A percentile compares a stretch with the other conserved stretches of the same genome.
phyloP scores from a whole-genome alignment of 2,113 vertebrate genomes.

The Ictalurus punctatus region DNA sequence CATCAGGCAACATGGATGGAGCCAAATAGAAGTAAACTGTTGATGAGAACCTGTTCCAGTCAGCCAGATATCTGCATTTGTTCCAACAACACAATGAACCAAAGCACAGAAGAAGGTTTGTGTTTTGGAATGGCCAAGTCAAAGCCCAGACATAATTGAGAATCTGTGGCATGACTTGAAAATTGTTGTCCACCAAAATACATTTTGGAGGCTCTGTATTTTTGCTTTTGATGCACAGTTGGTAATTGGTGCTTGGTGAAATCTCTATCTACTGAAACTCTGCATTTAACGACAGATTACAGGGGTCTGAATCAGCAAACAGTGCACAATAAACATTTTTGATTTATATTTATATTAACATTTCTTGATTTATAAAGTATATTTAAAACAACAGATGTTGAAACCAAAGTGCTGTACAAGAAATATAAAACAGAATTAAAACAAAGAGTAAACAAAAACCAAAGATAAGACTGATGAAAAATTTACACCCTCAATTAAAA shows the following conservation, averaged over 20 bases:
- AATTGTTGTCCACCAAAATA: not conserved
- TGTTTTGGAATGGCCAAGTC: not conserved
- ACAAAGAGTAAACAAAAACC: too few species aligned
- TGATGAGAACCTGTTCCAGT: not conserved
- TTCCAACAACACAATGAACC: not conserved
- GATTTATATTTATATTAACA: too few species aligned
- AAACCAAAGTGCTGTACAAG: too few species aligned
- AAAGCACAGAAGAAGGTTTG: not conserved
- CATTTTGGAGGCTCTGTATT: not conserved
- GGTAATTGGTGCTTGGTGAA: not conserved
- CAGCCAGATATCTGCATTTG: not conserved
- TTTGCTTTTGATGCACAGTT: not conserved
- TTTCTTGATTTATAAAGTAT: too few species aligned
- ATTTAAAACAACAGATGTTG: too few species aligned
- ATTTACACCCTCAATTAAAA: too few species aligned
- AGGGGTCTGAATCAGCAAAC: not conserved
- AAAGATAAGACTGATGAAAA: too few species aligned
- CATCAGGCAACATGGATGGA: not conserved
- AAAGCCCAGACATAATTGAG: not conserved
- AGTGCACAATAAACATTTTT: not conserved
- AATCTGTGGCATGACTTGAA: not conserved
- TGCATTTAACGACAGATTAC: not conserved
- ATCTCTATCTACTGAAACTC: not conserved
- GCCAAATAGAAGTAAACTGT: not conserved
- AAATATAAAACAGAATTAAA: too few species aligned